Conservation (phyloP, 2,113 vertebrate genomes). For the Phyllostomus discolor region DNA sequence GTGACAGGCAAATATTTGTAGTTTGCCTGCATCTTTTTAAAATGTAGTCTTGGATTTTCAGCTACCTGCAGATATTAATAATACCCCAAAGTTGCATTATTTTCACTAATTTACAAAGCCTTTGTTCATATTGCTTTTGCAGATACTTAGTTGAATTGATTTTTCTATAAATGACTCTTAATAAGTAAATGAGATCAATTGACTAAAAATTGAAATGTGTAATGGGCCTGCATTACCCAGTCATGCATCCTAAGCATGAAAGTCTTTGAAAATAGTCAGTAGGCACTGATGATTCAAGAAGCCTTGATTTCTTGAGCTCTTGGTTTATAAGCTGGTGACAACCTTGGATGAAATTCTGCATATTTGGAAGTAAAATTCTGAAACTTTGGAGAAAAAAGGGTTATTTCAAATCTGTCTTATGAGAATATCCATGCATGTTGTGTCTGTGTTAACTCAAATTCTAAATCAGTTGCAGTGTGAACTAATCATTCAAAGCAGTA, state of each 20-base stretch:
- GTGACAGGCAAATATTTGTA: not conserved
- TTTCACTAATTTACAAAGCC: not conserved
- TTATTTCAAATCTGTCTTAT: slow-evolving; percentile 41
- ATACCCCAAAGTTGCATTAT: not conserved
- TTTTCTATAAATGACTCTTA: slow-evolving; percentile 18
- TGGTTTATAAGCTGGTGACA: slow-evolving; percentile 23
- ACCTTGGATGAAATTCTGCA: not conserved
- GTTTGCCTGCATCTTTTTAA: not conserved
- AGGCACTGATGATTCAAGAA: not conserved
- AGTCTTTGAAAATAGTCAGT: not conserved
- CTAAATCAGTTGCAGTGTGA: slow-evolving; percentile 49
- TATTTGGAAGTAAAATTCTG: slow-evolving; percentile 26
- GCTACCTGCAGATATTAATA: not conserved
- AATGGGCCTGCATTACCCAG: not conserved
- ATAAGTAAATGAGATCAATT: not conserved
- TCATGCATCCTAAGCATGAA: not conserved
- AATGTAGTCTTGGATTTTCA: not conserved
- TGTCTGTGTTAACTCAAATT: slow-evolving; percentile 32
- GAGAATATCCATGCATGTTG: not conserved
- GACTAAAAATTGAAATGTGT: slow-evolving; percentile 2
- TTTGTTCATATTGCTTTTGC: not conserved
- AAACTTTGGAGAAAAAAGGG: not conserved
- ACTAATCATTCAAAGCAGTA: slow-evolving; percentile 57
- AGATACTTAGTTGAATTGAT: not conserved
- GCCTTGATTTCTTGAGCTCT: slow-evolving; percentile 11